Evolutionary conservation across 2,888 invertebrate genomes (phyloP), one percentile per base, ranked within the genome.

Genomic region (Cantharis flavilabris): DNA sequence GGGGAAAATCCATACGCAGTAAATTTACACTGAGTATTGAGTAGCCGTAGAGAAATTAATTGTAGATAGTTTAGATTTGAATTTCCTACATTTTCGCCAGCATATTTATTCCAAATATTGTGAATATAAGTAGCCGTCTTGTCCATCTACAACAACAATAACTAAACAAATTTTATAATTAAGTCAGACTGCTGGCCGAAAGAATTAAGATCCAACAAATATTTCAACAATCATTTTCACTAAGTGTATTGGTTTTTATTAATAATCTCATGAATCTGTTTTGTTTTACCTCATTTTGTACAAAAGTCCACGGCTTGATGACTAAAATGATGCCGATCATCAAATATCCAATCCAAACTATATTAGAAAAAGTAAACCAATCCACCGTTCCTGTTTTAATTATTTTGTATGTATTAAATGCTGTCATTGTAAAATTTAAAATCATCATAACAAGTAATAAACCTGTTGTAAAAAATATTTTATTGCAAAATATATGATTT

Each of bases 91-190:
- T 80, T 79, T 62, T 77, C 79, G 28, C 73, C 76, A 18, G 80
- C 79, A 18, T 78, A 77, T 30, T 80, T 79, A 73, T 82, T 81
- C 82, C 82, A 82, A 10, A 82, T 79, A 63, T 81, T 78, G 69
- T 82, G 82, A 28, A 82, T 69, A 69, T 76, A 76, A 9, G 80
- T 82, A 0, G 78, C 79, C 18, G 81, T 80, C n/a, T 72, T 76
- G 9, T 77, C 75, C 2, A 77, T 79, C 81, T 81, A 65, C 10
- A 81, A 81, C 7, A n/a, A n/a, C n/a, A 3, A 5, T 2, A 3
- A 20, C 20, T 20, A 3, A 20, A 20, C 1, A 20, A 20, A 20
- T 20, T 20, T 20, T 20, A 20, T 0, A 20, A 20, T 3, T 20
- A 20, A 20, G 20, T 1, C 20, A 20, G 20, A 20, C 20, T 20